Evolutionary conservation across 64 coral and sea anemone genomes (phyloP).

Genomic region (Astreopora myriophthalma): DNA sequence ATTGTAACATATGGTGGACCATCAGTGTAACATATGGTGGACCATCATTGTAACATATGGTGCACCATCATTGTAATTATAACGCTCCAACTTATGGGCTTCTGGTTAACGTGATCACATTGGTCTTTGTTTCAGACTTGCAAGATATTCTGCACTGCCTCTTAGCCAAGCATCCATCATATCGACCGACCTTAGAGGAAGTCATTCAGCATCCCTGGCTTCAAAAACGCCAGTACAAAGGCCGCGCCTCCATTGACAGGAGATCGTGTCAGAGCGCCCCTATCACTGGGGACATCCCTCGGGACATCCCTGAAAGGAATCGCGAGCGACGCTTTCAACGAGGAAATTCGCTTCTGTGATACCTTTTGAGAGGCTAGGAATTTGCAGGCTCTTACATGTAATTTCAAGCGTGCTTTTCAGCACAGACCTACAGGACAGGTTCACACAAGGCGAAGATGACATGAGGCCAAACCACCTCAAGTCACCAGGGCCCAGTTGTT

Average conservation of each 20-base stretch:
- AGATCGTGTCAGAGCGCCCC: conserved; percentile 27
- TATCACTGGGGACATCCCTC: not conserved
- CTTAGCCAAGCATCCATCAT: conserved; percentile 64
- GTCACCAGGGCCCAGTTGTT: no score
- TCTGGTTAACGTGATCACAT: no score
- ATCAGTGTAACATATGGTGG: no score
- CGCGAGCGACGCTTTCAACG: not conserved
- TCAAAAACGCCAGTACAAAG: not conserved
- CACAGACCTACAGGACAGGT: not conserved
- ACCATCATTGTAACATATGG: no score
- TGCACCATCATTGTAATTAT: no score
- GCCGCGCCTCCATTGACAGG: not conserved
- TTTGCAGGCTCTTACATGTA: no score
- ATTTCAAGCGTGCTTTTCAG: not conserved
- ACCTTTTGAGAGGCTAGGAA: not conserved
- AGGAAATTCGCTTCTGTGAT: conserved; percentile 11
- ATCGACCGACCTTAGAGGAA: conserved; percentile 58
- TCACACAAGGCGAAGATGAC: no score
- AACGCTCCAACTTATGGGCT: no score
- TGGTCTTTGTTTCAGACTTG: conserved; percentile 2
- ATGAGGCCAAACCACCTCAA: no score
- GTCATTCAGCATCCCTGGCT: conserved; percentile 65
- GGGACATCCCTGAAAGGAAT: not conserved
- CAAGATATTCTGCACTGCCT: conserved; percentile 59
- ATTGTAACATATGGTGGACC: no score